Conservation (phyloP, 2,888 invertebrate genomes). For the Nymphalis urticae region DNA sequence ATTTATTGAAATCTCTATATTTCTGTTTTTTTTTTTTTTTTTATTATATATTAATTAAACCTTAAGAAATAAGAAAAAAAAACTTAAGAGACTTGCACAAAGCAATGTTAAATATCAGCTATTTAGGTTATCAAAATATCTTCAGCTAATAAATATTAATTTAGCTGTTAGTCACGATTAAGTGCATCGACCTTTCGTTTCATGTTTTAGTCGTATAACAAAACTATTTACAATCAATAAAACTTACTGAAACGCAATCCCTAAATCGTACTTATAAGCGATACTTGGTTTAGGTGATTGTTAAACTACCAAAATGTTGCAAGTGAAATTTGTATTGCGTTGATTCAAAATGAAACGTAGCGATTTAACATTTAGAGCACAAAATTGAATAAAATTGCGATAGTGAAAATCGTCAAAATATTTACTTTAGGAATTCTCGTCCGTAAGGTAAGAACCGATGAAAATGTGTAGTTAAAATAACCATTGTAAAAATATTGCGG, state of each 20-base stretch:
- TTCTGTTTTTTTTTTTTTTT: no score
- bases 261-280: not conserved
- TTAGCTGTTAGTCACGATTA: not conserved
- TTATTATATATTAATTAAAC: no score
- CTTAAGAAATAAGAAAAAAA: no score
- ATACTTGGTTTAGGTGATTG: not conserved
- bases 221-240: conserved; percentile 11
- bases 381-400: not conserved
- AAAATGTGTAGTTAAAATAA: not conserved
- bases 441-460: not conserved
- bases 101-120: no score
- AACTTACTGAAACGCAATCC: conserved; percentile 5
- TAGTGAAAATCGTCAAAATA: not conserved
- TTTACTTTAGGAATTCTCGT: not conserved
- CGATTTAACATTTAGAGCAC: not conserved
- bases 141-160: not conserved
- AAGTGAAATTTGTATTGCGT: not conserved
- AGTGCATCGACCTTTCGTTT: conserved; percentile 9
- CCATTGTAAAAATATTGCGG: not conserved
- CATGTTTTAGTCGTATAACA: conserved; percentile 13
- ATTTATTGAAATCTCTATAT: no score
- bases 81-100: no score
- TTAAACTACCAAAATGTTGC: not conserved
- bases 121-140: not conserved
- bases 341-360: not conserved